Base-by-base conservation (phyloP, 2,797 vertebrate genomes). In the Lophotriccus pileatus region DNA sequence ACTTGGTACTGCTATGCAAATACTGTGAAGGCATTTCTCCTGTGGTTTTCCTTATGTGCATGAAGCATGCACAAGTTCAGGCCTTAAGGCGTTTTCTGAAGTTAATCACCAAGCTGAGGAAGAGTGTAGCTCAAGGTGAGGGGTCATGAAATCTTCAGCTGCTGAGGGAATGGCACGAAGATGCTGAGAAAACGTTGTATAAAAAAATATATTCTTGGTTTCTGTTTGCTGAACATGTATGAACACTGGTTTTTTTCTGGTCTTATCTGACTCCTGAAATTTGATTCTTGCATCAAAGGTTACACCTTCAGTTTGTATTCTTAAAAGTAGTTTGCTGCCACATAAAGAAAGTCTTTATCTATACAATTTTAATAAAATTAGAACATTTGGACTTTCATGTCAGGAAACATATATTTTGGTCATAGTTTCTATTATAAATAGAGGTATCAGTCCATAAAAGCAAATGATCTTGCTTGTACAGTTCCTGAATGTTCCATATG, bases 71-170 rank as follows among this genome's bases (percentile, higher is more conserved):
- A 62, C 58, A 94, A 77, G 70, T 69, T 88, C 66, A 84, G 59
- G 39, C 70, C n/a, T 64, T 69, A 14, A 72, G 47, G 50, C 41
- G 25, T 87, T 92, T 95, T 73, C 75, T 94, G 89, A 89, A 92
- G 60, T 72, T 87, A 82, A 74, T 89, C 37, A 69, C 50, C 25
- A 56, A 30, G 70, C 63, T 43, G 50, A 75, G 84, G 67, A 95
- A 89, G 49, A 84, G 30, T 46, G 32, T 50, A 84, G 58, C 67
- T 87, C 85, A 93, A 91, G 74, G 88, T 95, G 88, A 95, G 36
- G 58, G 18, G 6, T 59, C 16, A 8, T 64, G 34, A 94, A 84
- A 69, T 74, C 36, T 37, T 53, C 50, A 55, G 1, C 60, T 58
- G 22, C 63, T 66, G n/a, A 89, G n/a, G 49, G 36, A 88, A 12